Conservation (phyloP, 2,797 vertebrate species). For the Enoplosus armatus region DNA sequence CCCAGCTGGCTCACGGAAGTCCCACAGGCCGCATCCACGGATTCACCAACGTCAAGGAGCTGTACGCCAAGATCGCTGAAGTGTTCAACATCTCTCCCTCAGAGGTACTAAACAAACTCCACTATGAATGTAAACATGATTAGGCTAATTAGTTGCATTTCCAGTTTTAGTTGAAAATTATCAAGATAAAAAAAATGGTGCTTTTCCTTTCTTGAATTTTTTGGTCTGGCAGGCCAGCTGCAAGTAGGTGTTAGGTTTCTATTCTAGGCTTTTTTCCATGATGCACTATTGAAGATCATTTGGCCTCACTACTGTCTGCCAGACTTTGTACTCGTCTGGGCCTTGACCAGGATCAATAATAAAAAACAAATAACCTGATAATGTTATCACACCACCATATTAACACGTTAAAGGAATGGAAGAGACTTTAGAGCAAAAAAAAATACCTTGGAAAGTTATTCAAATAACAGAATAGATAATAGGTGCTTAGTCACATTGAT, state of each 20-base stretch:
- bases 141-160: background rate
- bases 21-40: constrained; percentile 94
- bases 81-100: constrained; percentile 95
- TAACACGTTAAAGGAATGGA: constrained; percentile 10
- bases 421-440: background rate
- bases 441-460: background rate
- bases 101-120: constrained; percentile 86
- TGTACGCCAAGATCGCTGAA: constrained; percentile 96
- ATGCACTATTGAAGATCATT: constrained; percentile 55
- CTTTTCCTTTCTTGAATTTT: constrained; percentile 12
- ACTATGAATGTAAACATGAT: constrained; percentile 1
- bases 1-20: constrained; percentile 97
- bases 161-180: constrained; percentile 6
- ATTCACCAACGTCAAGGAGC: constrained; percentile 97
- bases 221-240: constrained; percentile 10
- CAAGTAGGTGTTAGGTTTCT: constrained; percentile 62
- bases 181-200: background rate
- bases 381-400: constrained; percentile 15
- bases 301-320: constrained; percentile 34
- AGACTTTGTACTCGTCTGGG: constrained; percentile 50
- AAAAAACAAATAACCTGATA: constrained; percentile 51
- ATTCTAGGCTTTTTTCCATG: constrained; percentile 60
- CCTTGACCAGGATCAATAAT: constrained; percentile 52
- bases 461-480: background rate
- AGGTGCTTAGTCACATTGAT: background rate